Base-by-base conservation (phyloP, 2,888 invertebrate species). In the Ochropleura leucogaster region DNA sequence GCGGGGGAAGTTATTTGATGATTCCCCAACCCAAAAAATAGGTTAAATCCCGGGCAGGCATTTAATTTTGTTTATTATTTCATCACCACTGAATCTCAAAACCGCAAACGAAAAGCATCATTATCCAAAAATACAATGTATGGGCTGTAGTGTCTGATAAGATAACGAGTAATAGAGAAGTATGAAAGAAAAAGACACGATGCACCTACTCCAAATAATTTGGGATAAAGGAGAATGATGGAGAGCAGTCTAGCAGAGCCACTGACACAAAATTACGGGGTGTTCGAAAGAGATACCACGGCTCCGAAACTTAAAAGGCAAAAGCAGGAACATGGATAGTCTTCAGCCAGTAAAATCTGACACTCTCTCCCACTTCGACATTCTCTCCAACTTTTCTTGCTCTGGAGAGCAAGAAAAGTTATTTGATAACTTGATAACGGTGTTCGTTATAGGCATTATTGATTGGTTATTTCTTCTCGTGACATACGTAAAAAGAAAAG, bases 401-500 rank as follows among this genome's bases (percentile, higher is more conserved):
- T 30, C 30, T 30, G 30, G 1, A 30, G 30, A 30, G 30, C 30
- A 30, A 30, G 30, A 30, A 30, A 30, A 30, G 30, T 30, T 30
- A 30, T 30, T 30, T 30, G 30, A 30, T 30, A 30, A 30, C 30
- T 30, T 30, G 30, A 30, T 30, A 30, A 30, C 30, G 30, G 30
- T 30, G 30, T 30, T 3, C 30, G 16, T 42, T 49, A 3, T 30
- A n/a, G 14, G 7, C 40, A 9, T 40, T 55, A 40, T 44, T 72
- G 46, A 20, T 46, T 46, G 12, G 6, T 20, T 46, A 16, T 46
- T 72, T 72, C 12, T 12, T 53, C 16, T 53, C 16, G 8, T 55
- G 14, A 72, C 46, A 77, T n/a, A 46, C 18, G 3, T 40, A 51
- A 12, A 69, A 40, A 59, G 18, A 67, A 49, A 40, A 60, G 18